A percentile compares a stretch with the other conserved stretches of the same genome.
phyloP scores from a whole-genome alignment of 2,797 vertebrate species.

The Sebastes goodei region DNA sequence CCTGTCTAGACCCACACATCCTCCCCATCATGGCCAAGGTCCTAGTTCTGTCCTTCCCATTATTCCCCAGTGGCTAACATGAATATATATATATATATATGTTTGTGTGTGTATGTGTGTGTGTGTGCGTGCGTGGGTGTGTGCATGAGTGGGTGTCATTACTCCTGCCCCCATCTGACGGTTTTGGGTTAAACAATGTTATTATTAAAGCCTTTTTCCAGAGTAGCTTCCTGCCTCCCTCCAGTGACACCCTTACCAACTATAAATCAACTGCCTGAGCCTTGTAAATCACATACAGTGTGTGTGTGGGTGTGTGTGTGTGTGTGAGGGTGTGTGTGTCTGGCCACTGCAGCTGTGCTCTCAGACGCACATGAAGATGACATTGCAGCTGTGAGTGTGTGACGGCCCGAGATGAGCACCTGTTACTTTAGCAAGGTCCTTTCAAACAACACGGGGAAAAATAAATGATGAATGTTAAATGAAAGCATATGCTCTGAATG shows the following conservation, averaged over 20 bases:
- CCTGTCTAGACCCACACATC: conserved; percentile 44
- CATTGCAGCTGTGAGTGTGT: conserved; percentile 48
- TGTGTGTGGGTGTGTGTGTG: conserved; percentile 1
- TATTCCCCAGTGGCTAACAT: conserved; percentile 60
- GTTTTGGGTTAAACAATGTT: conserved; percentile 83
- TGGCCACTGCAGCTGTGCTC: conserved; percentile 56
- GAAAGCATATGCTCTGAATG: background rate
- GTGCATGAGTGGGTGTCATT: conserved; percentile 47
- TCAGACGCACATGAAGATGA: conserved; percentile 36
- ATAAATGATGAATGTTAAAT: conserved; percentile 22
- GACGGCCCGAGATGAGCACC: conserved; percentile 12
- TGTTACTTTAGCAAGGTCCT: conserved; percentile 11
- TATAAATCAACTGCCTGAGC: conserved; percentile 79
- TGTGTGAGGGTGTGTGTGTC: conserved; percentile 3
- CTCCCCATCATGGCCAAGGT: conserved; percentile 61
- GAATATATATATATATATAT: conserved; percentile 13
- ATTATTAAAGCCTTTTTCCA: conserved; percentile 79
- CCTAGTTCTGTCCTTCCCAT: conserved; percentile 78
- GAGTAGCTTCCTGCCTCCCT: conserved; percentile 65
- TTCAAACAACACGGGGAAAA: conserved; percentile 15
- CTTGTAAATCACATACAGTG: conserved; percentile 69
- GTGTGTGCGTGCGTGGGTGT: background rate
- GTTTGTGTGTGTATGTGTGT: background rate
- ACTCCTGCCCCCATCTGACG: conserved; percentile 73
- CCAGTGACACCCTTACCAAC: conserved; percentile 68